Conservation (phyloP, 2,797 vertebrate genomes). For the Gymnodraco acuticeps region DNA sequence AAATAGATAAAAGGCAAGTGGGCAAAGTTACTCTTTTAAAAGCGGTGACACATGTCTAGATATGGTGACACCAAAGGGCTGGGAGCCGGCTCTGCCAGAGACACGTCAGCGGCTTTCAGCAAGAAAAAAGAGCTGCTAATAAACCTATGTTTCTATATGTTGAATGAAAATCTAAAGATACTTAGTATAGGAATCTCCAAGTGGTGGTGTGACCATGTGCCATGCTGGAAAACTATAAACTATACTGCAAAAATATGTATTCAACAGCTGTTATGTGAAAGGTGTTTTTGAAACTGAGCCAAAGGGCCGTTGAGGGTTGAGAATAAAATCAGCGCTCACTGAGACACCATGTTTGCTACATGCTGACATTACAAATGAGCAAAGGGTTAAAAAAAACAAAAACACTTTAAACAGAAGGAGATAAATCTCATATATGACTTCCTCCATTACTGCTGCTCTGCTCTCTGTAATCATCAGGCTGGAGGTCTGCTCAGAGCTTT, state of each 20-base stretch:
- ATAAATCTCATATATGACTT: slow-evolving; percentile 40
- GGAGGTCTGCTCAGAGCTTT: slow-evolving; percentile 53
- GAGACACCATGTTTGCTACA: slow-evolving; percentile 25
- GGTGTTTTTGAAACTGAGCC: not conserved
- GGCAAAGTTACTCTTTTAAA: too few species aligned
- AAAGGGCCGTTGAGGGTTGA: not conserved
- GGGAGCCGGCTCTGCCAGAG: too few species aligned
- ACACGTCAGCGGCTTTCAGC: too few species aligned
- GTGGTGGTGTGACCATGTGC: not conserved
- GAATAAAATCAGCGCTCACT: not conserved
- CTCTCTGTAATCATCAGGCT: slow-evolving; percentile 43
- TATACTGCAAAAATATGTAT: too few species aligned
- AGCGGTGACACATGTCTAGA: too few species aligned
- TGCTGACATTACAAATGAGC: slow-evolving; percentile 20
- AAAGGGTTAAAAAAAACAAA: not conserved
- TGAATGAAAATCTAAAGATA: not conserved
- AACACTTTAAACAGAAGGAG: slow-evolving; percentile 36
- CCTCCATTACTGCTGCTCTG: slow-evolving; percentile 34
- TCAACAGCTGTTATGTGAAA: not conserved
- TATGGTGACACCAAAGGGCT: too few species aligned
- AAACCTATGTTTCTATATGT: not conserved
- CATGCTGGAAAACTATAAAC: too few species aligned
- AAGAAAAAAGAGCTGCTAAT: too few species aligned
- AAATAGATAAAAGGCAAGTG: too few species aligned
- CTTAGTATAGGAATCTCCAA: too few species aligned